A percentile compares a stretch with the other conserved stretches of the same genome.
These are phyloP conservation scores for Asarcornis scutulata DNA, from an alignment of 2,113 vertebrate genomes.

Conservation along the genomic window DNA sequence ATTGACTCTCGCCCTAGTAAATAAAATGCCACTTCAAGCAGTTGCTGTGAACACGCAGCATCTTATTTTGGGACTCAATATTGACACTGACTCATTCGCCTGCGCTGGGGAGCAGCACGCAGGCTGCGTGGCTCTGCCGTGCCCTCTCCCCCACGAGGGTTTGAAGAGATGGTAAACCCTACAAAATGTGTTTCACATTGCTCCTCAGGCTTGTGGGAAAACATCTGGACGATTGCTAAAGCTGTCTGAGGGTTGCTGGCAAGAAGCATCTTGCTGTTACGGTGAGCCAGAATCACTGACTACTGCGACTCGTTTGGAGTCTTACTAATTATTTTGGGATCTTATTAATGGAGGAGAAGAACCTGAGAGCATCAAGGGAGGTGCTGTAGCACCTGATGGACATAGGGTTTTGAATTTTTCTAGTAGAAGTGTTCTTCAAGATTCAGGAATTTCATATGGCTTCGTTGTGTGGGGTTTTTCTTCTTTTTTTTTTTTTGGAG, in stretches of 20 bases:
- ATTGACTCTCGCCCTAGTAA: neutral
- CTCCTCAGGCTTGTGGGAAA: neutral
- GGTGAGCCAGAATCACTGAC: neutral
- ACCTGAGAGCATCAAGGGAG: fast-evolving
- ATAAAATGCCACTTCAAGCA: neutral
- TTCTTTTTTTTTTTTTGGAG: neutral
- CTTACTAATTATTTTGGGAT: neutral
- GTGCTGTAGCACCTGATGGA: no score
- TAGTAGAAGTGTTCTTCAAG: neutral
- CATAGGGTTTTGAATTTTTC: neutral
- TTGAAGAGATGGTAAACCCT: neutral
- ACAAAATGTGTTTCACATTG: neutral
- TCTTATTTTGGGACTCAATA: neutral
- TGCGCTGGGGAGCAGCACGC: neutral
- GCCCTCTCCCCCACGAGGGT: neutral
- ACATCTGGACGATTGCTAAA: neutral
- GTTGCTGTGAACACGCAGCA: neutral
- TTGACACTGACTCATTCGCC: neutral
- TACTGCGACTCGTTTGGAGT: fast-evolving
- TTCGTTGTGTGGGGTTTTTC: fast-evolving
- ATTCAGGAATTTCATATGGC: fast-evolving
- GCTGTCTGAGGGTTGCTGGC: neutral
- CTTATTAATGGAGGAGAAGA: neutral
- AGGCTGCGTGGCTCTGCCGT: fast-evolving
- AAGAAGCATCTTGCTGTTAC: fast-evolving